Conservation (phyloP, 2,113 vertebrate species). For the Nannospalax galili region DNA sequence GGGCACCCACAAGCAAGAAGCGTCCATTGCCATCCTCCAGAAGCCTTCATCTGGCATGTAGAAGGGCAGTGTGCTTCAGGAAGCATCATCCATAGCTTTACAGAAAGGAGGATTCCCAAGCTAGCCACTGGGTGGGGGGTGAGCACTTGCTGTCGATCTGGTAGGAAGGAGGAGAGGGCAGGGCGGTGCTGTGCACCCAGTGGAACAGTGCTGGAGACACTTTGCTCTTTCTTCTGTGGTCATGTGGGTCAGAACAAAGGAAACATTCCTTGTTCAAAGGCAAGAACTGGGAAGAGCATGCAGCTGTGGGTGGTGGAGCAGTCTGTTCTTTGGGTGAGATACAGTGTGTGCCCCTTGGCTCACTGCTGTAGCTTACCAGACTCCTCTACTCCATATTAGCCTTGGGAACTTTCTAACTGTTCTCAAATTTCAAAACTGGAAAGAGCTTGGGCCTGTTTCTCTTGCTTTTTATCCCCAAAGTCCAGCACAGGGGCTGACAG, state of each 20-base stretch:
- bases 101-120: not conserved
- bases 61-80: not conserved
- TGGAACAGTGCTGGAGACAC: fast-evolving
- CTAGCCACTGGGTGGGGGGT: not conserved
- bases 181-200: fast-evolving
- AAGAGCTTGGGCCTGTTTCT: not conserved
- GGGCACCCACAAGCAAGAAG: not conserved
- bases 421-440: conserved; percentile 13
- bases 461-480: not conserved
- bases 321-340: not conserved
- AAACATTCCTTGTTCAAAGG: not conserved
- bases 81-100: not conserved
- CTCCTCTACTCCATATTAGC: not conserved
- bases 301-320: fast-evolving
- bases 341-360: fast-evolving
- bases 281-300: not conserved
- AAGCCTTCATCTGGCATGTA: not conserved
- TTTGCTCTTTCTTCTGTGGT: not conserved
- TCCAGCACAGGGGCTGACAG: not conserved
- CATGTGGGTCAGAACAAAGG: not conserved
- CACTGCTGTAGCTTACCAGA: not conserved
- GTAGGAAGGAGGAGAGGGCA: not conserved
- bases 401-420: conserved; percentile 12
- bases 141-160: not conserved
- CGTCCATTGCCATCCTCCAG: not conserved